Evolutionary conservation across 2,113 vertebrate genomes (phyloP).

Genomic region (Turdus rufiventris): DNA sequence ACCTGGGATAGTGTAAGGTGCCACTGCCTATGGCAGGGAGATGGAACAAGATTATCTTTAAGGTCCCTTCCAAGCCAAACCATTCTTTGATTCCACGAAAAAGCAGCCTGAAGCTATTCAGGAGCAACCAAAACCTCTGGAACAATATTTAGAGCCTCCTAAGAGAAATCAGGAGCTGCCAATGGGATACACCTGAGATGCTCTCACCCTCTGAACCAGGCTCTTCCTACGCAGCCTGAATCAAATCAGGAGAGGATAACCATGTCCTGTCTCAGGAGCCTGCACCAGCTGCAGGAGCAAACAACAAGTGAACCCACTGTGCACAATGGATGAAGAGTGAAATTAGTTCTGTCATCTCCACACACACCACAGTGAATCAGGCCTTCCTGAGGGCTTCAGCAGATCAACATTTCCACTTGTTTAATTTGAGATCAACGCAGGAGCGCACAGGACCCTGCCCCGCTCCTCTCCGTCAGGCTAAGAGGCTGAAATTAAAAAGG

Average conservation of each 20-base stretch:
- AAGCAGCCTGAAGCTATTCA: neutral
- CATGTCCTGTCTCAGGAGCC: neutral
- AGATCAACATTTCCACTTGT: neutral
- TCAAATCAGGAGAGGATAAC: neutral
- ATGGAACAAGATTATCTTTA: neutral
- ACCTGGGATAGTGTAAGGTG: neutral
- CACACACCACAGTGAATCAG: neutral
- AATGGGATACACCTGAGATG: rapidly evolving
- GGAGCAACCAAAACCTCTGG: neutral
- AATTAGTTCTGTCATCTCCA: constrained; percentile 41
- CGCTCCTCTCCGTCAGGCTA: neutral
- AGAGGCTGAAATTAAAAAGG: neutral
- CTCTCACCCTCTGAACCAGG: neutral
- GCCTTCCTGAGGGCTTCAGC: neutral
- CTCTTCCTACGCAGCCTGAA: rapidly evolving
- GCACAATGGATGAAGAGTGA: constrained; percentile 39
- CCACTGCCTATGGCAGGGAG: neutral
- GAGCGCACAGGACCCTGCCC: neutral
- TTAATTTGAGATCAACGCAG: neutral
- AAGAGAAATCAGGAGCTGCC: neutral
- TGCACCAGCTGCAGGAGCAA: constrained; percentile 31
- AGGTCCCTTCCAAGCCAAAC: neutral
- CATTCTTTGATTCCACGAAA: neutral
- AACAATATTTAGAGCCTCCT: neutral
- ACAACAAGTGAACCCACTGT: neutral